phyloP scores from a whole-genome alignment of 2,888 invertebrate genomes.

The Baccha elongata region DNA sequence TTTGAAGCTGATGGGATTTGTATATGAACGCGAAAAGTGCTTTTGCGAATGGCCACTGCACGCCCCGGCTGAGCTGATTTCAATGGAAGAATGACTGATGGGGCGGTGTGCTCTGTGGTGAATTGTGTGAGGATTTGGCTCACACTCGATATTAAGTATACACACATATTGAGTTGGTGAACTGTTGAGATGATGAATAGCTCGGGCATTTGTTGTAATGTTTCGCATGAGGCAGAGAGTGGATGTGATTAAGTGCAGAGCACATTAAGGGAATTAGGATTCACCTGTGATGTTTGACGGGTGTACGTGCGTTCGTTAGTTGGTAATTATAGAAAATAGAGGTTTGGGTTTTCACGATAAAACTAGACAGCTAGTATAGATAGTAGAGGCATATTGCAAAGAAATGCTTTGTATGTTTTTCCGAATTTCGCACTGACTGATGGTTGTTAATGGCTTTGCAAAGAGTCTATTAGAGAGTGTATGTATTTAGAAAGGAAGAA shows the following conservation, averaged over 20 bases:
- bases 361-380: background rate
- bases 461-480: slow-evolving; percentile 34
- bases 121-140: slow-evolving; percentile 51
- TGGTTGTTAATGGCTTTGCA: slow-evolving; percentile 46
- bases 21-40: slow-evolving; percentile 1
- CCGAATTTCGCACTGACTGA: slow-evolving; percentile 48
- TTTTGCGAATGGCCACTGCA: background rate
- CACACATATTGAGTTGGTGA: slow-evolving; percentile 25
- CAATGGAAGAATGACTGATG: slow-evolving; percentile 68
- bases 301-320: slow-evolving; percentile 58
- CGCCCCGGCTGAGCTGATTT: slow-evolving; percentile 31
- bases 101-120: slow-evolving; percentile 47
- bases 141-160: slow-evolving; percentile 20
- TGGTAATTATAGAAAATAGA: slow-evolving; percentile 53
- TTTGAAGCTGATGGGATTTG: slow-evolving; percentile 61
- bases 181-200: slow-evolving; percentile 73
- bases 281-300: slow-evolving; percentile 67
- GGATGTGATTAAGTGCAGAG: slow-evolving; percentile 73
- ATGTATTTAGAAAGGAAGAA: slow-evolving; percentile 14
- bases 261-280: slow-evolving; percentile 73
- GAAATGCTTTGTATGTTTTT: slow-evolving; percentile 64
- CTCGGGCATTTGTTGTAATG: slow-evolving; percentile 51
- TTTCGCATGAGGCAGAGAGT: slow-evolving; percentile 51
- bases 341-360: background rate
- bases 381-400: slow-evolving; percentile 10